phyloP scores from a whole-genome alignment of 2,113 vertebrate species.

The Cyprinodon brontotheroides region DNA sequence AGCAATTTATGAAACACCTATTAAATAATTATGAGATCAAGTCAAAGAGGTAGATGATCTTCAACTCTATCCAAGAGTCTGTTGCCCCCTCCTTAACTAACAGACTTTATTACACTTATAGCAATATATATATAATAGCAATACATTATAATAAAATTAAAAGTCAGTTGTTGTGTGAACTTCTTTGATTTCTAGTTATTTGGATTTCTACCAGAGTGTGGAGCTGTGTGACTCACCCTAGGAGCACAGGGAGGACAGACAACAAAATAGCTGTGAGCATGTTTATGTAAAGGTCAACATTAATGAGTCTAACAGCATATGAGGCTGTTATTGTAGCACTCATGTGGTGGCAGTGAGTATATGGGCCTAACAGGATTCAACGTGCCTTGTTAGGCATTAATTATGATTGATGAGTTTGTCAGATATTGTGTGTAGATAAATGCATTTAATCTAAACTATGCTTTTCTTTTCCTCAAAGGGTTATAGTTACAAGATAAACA shows the following conservation, averaged over 20 bases:
- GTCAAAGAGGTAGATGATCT: background rate
- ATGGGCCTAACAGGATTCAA: background rate
- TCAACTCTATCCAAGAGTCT: background rate
- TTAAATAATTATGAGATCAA: constrained; percentile 3
- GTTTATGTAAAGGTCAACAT: background rate
- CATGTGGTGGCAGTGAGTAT: background rate
- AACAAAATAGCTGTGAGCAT: background rate
- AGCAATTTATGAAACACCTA: constrained; percentile 9
- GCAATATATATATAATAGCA: too few relatives aligned
- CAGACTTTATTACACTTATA: background rate
- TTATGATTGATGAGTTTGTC: background rate
- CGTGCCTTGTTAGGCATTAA: background rate
- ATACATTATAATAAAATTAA: too few relatives aligned
- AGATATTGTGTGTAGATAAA: background rate
- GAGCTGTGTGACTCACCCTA: background rate
- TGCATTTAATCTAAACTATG: background rate
- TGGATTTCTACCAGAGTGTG: background rate
- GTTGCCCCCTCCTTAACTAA: background rate
- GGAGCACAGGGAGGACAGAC: background rate
- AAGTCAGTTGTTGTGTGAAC: background rate
- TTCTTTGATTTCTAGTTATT: constrained; percentile 10
- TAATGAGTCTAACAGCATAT: background rate
- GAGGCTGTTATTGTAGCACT: background rate
- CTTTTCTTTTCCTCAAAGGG: background rate
- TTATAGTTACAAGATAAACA: background rate